Conservation (phyloP, 2,888 invertebrate genomes). For the Bursaphelenchus okinawaensis region DNA sequence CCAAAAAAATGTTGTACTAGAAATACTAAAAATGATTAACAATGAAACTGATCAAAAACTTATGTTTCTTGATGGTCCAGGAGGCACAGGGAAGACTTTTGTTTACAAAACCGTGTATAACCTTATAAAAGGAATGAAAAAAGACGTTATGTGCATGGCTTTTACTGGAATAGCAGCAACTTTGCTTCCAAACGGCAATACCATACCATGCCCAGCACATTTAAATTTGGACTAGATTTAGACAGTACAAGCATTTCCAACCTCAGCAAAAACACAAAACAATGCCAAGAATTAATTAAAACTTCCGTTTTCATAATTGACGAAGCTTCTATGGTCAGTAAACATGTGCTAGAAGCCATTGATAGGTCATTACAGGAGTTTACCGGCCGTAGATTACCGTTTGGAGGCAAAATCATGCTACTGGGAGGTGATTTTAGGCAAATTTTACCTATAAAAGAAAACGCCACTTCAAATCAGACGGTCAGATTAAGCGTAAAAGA, state of each 20-base stretch:
- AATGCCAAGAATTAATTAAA: background rate
- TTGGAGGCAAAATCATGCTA: conserved; percentile 22
- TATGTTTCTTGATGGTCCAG: conserved; percentile 7
- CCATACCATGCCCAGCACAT: conserved; percentile 13
- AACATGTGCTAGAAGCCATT: conserved; percentile 12
- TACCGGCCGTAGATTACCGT: conserved; percentile 4
- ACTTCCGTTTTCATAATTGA: conserved; percentile 21
- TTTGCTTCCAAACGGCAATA: conserved; percentile 11
- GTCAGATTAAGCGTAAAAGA: background rate
- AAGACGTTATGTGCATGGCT: conserved; percentile 5
- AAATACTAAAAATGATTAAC: conserved; percentile 14
- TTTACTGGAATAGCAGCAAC: conserved; percentile 20
- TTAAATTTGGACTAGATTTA: background rate
- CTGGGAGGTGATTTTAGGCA: conserved; percentile 25
- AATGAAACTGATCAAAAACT: background rate
- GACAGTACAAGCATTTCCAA: background rate
- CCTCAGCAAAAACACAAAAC: background rate
- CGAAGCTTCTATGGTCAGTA: conserved; percentile 20
- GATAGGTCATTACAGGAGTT: conserved; percentile 6
- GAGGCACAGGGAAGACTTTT: conserved; percentile 17
- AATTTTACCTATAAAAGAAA: conserved; percentile 2
- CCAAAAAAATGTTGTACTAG: conserved; percentile 11
- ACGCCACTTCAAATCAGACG: background rate
- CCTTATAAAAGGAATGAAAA: background rate
- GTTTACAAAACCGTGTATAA: conserved; percentile 13